Base-by-base conservation (phyloP, 1,140 invertebrate genomes). In the Maconellicoccus hirsutus region DNA sequence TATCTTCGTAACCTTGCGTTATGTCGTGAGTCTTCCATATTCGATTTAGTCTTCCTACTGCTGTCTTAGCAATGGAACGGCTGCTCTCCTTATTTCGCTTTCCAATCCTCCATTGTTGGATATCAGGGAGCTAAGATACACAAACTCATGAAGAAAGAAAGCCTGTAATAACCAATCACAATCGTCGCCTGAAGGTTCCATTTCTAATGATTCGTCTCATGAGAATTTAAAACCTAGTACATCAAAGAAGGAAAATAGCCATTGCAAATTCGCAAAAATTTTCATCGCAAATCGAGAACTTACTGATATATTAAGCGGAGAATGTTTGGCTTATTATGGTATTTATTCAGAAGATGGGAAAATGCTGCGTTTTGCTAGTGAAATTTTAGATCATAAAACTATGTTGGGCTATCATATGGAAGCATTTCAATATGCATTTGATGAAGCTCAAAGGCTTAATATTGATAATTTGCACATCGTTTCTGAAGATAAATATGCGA, bases 1-100 rank as follows among this genome's bases (percentile, higher is more conserved):
- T 19, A 16, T 8, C n/a, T 19, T 52, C 16, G 42, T 70, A 25
- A 27, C 26, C 52, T 10, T 71, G 42, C n/a, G 70, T 27, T 16
- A 71, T 66, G 14, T 71, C 12, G 8, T 38, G 29, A 38, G 33
- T 61, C 8, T 66, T 71, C 59, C n/a, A 63, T 23, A 71, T 66
- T 33, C 39, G 27, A 38, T 7, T 63, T 38, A 71, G 59, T 26
- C 23, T 71, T 21, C 26, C n/a, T 0, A 71, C 59, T 63, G 70
- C 59, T 39, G 61, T 61, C 14, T 61, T 71, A 29, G 23, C 59
- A 33, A 71, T 39, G 21, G 14, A n/a, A n/a, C 59, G 23, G 59
- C 59, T 10, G 27, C 2, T n/a, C 27, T 39, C 29, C 59, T 71
- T 7, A 66, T 38, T 21, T 66, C 59, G 33, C 10, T 38, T 0